These are phyloP conservation scores for Dicrostonyx torquatus DNA, from an alignment of 2,797 vertebrate species.

Conservation along the genomic window DNA sequence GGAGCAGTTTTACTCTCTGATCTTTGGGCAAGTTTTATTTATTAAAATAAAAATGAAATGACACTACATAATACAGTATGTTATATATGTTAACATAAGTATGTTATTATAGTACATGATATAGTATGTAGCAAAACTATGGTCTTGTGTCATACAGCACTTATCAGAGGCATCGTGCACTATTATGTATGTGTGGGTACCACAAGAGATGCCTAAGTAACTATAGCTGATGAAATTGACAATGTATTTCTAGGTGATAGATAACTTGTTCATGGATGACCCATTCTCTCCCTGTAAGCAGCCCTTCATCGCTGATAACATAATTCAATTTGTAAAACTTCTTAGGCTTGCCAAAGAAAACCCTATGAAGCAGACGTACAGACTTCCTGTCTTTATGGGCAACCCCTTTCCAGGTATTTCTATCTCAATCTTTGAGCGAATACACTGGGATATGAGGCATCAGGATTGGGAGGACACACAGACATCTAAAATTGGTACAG, in stretches of 20 bases:
- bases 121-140: not conserved
- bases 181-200: not conserved
- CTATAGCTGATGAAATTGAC: not conserved
- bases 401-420: not conserved
- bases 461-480: not conserved
- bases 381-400: not conserved
- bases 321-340: not conserved
- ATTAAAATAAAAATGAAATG: too few relatives aligned
- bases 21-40: too few relatives aligned
- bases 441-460: not conserved
- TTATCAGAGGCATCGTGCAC: not conserved
- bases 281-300: not conserved
- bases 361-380: not conserved
- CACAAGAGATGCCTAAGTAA: not conserved
- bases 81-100: not conserved
- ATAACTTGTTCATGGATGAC: not conserved
- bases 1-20: too few relatives aligned
- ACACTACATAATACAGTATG: not conserved
- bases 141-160: not conserved
- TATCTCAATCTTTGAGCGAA: not conserved
- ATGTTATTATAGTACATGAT: not conserved
- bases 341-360: not conserved
- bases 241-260: not conserved
- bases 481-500: not conserved
- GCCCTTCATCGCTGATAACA: not conserved